A percentile compares a stretch with the other conserved stretches of the same genome.
These are phyloP conservation scores for Cyrtodaria siliqua DNA, from an alignment of 2,888 invertebrate genomes.

Conservation along the genomic window DNA sequence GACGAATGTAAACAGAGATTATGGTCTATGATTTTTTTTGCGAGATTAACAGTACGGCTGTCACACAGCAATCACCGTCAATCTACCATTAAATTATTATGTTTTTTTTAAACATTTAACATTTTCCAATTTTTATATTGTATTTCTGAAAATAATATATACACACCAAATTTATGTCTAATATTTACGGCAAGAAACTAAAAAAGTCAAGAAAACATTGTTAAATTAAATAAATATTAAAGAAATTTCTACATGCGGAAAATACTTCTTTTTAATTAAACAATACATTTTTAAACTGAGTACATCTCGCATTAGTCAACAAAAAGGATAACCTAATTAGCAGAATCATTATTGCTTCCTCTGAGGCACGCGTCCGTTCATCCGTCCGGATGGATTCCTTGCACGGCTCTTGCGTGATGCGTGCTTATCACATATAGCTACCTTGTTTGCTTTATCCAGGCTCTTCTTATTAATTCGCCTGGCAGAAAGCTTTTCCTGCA, in stretches of 20 bases:
- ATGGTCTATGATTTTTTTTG: background rate
- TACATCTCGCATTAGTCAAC: too few species aligned
- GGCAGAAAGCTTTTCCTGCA: conserved; percentile 57
- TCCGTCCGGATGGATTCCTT: conserved; percentile 71
- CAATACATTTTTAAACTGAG: too few species aligned
- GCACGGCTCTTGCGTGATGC: conserved; percentile 64
- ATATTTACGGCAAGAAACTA: too few species aligned
- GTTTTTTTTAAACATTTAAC: conserved; percentile 1
- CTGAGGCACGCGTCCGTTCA: conserved; percentile 69
- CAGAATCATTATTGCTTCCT: conserved; percentile 51
- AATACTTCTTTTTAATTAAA: too few species aligned
- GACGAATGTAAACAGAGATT: background rate
- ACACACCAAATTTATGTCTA: too few species aligned
- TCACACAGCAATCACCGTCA: too few species aligned
- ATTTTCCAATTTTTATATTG: background rate
- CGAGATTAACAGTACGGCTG: conserved; percentile 1
- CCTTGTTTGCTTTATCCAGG: conserved; percentile 69
- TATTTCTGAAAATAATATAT: too few species aligned
- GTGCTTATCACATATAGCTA: conserved; percentile 60
- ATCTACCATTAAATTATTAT: background rate
- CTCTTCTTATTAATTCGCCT: conserved; percentile 61
- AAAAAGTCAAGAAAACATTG: too few species aligned
- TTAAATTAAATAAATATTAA: too few species aligned
- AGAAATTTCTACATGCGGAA: too few species aligned
- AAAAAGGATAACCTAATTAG: too few species aligned